Percentiles rank a stretch among this genome's conserved stretches.
Conservation (phyloP, 2,888 invertebrate species). For the Athrips mouffetella region DNA sequence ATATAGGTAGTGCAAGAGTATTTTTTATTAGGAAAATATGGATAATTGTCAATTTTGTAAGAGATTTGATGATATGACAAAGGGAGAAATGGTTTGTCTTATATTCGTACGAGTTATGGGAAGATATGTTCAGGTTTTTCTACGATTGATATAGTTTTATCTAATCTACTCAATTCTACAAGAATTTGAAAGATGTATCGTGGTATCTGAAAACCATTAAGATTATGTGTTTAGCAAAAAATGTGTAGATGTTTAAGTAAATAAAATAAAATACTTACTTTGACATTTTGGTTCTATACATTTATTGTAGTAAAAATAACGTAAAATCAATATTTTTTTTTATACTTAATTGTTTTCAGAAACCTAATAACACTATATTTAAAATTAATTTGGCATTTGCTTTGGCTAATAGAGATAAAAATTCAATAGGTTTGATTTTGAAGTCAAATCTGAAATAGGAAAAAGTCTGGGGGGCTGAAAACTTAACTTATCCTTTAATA, state of each 20-base stretch:
- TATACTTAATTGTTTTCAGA: no score
- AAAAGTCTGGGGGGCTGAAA: neutral
- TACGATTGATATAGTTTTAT: constrained; percentile 6
- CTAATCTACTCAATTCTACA: constrained; percentile 9
- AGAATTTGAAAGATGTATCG: neutral
- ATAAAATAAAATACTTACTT: neutral
- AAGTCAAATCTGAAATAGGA: neutral
- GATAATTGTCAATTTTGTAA: neutral
- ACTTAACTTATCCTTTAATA: no score
- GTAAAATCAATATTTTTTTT: no score
- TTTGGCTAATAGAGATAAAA: constrained; percentile 6
- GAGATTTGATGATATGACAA: neutral
- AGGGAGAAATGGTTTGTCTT: neutral
- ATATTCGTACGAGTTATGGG: neutral
- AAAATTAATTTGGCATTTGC: constrained; percentile 16
- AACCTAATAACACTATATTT: constrained; percentile 1
- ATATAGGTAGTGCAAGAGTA: constrained; percentile 7
- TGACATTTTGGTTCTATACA: no score
- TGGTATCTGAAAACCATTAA: neutral
- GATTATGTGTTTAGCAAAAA: neutral
- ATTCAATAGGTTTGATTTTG: constrained; percentile 8
- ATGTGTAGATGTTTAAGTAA: neutral
- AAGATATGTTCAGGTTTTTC: constrained; percentile 8
- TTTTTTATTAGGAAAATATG: neutral
- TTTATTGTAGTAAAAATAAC: no score